Base-by-base conservation (phyloP, 2,113 vertebrate species). In the Oryzias woworae region DNA sequence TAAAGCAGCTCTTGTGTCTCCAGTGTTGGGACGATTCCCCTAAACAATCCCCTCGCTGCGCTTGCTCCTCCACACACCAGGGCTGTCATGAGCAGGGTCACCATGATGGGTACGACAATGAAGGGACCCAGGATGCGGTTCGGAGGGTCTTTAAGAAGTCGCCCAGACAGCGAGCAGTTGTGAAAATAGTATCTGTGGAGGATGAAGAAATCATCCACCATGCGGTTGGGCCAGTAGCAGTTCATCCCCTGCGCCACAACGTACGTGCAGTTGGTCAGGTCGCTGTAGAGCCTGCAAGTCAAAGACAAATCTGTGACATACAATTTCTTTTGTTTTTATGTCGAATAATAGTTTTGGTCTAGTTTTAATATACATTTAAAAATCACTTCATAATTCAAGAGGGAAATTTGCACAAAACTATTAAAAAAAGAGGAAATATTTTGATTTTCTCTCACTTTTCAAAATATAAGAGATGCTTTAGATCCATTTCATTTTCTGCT, bases 21-120 rank as follows among this genome's bases (percentile, higher is more conserved):
- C 22, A 69, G 50, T 73, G 69, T 50, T 36, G n/a, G 42, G 7
- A 59, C 0, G 22, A 7, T 6, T 56, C 43, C 2, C 18, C 8
- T 91, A 93, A 62, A 96, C 90, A 0, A 97, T 92, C 67, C 95
- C 94, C 71, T 97, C 96, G 0, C 92, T 92, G 76, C 84, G 92
- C 71, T 98, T 95, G 91, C 95, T 97, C 77, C 93, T 87, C 95
- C 96, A 99, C 69, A 95, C 96, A 98, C 96, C 73, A 98, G 88
- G 0, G 85, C 93, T 0, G 95, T 96, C 93, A 96, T 91, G 8
- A 98, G 91, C 56, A 98, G 89, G 0, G 96, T 98, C 81, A 95
- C 84, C 7, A 95, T 73, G 62, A 96, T 53, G 22, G 96, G 97
- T 53, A 95, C 85, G 4, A 88, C 71, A 7, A 98, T 94, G 86